Evolutionary conservation across 2,888 invertebrate genomes (phyloP), one percentile per base, ranked within the genome.

Genomic region (Ischnus inquisitorius): DNA sequence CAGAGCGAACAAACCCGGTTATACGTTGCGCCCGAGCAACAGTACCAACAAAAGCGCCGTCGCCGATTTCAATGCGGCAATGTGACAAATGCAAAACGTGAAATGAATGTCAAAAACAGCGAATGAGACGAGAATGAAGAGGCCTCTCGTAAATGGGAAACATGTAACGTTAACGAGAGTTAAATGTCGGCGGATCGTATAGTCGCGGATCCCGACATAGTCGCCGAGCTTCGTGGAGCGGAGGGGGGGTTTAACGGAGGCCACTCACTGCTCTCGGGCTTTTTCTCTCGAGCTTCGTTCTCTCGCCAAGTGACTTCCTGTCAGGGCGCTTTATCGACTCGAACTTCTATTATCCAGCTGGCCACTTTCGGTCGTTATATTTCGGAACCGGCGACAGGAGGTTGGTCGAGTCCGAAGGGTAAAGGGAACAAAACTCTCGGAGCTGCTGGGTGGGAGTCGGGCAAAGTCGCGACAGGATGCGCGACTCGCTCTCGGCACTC

Each of bases 351-450:
- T 75, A 81, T 81, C 74, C 78, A 78, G 69, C 69, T 81, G 78
- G 74, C 78, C 78, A 71, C 81, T 75, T 65, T 78, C 19, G 22
- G 81, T 74, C 28, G 78, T 78, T 78, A 75, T 71, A 60, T 84
- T 75, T 78, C 39, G 75, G 62, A 46, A 79, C 28, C 43, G 64
- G 60, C 68, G 67, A 67, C 67, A 67, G 51, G 46, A 25, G 75
- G 65, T 19, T n/a, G 60, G 77, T 51, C 43, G 43, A 4, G 77
- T 79, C 68, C 80, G 79, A 79, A 74, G 82, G 79, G 67, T 60
- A 67, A 78, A 68, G 75, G 54, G 85, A 85, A 82, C 84, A 85
- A 85, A 86, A 82, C 82, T 57, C 74, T 72, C 78, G 83, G 82
- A 79, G 69, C 62, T 79, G 65, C 19, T 19, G 34, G 74, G 3